Base-by-base conservation (phyloP, 2,797 vertebrate species). In the Petrocephalus schoutedeni region DNA sequence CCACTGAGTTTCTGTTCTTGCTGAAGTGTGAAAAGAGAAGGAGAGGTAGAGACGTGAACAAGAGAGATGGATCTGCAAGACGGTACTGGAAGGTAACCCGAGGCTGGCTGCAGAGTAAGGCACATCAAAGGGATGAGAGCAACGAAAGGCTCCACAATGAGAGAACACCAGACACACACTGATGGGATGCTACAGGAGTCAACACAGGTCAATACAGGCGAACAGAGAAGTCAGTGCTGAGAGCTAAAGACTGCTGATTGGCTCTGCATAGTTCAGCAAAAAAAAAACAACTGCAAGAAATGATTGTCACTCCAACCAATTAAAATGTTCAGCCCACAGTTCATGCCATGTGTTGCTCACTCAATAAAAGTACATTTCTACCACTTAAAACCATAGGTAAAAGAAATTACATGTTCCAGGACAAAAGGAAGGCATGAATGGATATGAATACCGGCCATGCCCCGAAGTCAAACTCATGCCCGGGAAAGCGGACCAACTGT, bases 1-100 rank as follows among this genome's bases (percentile, higher is more conserved):
- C 98, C 93, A 99, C 98, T 0, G 98, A 98, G 88, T 97, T 96
- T 87, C 97, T 96, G 95, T 96, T 99, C 93, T 97, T 98, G 90
- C 97, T 97, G 92, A 57, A 85, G 89, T 88, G 86, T 58, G 87
- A 86, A 54, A 45, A 12, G 57, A 56, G 6, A 14, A 6, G 14
- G 32, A 10, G 32, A 57, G 19, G 21, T 19, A 64, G 2, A 8
- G 23, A 58, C 57, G 80, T 32, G 36, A 86, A 74, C 32, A 41
- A 85, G 14, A 41, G 51, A 59, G 16, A 87, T 32, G 32, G 32
- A 10, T 61, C 14, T 57, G 53, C n/a, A 41, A 82, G 3, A 14
- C 49, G n/a, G 16, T 41, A 53, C 57, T 41, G 41, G 9, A 54
- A 32, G 14, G 85, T 8, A n/a, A 53, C 5, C 59, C n/a, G 57